These are phyloP conservation scores for Pardosa pseudoannulata DNA, from an alignment of 2,888 invertebrate species.

Conservation along the genomic window DNA sequence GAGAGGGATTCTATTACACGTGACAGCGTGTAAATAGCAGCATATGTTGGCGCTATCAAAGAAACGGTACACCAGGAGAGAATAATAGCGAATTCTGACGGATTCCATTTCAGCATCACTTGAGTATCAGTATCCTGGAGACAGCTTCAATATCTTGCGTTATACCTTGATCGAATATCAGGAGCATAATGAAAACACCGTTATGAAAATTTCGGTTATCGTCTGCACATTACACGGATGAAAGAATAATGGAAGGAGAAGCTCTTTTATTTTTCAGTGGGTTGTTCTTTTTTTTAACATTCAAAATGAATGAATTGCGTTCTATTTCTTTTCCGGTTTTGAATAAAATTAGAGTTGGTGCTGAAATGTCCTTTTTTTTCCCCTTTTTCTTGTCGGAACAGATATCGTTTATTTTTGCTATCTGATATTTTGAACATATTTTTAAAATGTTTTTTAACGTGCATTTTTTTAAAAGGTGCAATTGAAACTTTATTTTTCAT, in stretches of 20 bases:
- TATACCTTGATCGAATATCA: neutral
- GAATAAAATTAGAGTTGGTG: too few relatives aligned
- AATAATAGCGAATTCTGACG: constrained; percentile 28
- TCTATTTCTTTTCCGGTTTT: too few relatives aligned
- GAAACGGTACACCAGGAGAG: constrained; percentile 27
- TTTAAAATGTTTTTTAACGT: too few relatives aligned
- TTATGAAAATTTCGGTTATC: constrained; percentile 1
- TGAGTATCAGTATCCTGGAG: constrained; percentile 30
- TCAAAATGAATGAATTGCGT: too few relatives aligned
- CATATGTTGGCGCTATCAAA: constrained; percentile 64
- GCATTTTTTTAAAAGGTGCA: too few relatives aligned
- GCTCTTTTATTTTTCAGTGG: too few relatives aligned
- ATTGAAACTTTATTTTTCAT: too few relatives aligned
- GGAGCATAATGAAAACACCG: neutral
- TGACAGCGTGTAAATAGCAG: constrained; percentile 71
- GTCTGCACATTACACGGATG: neutral
- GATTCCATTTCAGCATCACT: constrained; percentile 56
- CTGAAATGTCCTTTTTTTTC: too few relatives aligned
- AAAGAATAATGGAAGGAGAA: neutral
- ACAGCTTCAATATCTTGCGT: constrained; percentile 42
- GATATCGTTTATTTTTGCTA: too few relatives aligned
- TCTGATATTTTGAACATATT: too few relatives aligned
- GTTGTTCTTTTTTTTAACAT: too few relatives aligned
- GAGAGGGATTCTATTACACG: constrained; percentile 63
- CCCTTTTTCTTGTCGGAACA: too few relatives aligned